Percentiles rank a stretch among this genome's conserved stretches.
Evolutionary conservation across 2,797 vertebrate species (phyloP).

Genomic region (Onychomys leucogaster): DNA sequence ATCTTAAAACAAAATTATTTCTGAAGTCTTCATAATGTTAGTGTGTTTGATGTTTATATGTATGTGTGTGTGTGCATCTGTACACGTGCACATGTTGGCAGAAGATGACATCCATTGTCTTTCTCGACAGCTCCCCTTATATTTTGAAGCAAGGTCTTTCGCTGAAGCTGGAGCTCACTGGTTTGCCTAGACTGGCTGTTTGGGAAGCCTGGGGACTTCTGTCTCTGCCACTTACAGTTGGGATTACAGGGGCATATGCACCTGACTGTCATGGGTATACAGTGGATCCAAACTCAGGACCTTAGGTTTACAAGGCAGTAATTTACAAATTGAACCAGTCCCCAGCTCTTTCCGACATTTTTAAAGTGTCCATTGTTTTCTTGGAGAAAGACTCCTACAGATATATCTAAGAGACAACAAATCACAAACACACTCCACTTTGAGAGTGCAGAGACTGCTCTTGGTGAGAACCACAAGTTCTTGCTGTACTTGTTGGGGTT

Average conservation of each 20-base stretch:
- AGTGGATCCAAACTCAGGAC: too few species aligned
- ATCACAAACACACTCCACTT: background rate
- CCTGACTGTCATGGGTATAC: too few species aligned
- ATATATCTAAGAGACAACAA: conserved; percentile 23
- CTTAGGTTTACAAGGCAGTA: background rate
- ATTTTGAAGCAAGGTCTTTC: background rate
- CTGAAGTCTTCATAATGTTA: conserved; percentile 29
- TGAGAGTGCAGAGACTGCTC: background rate
- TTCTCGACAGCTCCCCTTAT: background rate
- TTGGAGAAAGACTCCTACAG: conserved; percentile 22
- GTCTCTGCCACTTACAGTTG: background rate
- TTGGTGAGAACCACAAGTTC: background rate
- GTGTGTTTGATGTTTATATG: background rate
- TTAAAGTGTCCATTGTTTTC: conserved; percentile 32
- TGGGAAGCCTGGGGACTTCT: background rate
- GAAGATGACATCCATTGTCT: background rate
- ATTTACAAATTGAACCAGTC: background rate
- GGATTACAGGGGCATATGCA: background rate
- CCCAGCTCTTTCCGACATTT: background rate
- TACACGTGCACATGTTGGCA: background rate
- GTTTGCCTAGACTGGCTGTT: background rate
- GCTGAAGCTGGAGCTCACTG: background rate
- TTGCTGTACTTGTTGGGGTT: conserved; percentile 58
- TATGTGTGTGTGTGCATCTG: too few species aligned
- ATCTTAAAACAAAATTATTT: conserved; percentile 20